These are phyloP conservation scores for Cylloceria caligata DNA, from an alignment of 2,888 invertebrate genomes.

Conservation along the genomic window DNA sequence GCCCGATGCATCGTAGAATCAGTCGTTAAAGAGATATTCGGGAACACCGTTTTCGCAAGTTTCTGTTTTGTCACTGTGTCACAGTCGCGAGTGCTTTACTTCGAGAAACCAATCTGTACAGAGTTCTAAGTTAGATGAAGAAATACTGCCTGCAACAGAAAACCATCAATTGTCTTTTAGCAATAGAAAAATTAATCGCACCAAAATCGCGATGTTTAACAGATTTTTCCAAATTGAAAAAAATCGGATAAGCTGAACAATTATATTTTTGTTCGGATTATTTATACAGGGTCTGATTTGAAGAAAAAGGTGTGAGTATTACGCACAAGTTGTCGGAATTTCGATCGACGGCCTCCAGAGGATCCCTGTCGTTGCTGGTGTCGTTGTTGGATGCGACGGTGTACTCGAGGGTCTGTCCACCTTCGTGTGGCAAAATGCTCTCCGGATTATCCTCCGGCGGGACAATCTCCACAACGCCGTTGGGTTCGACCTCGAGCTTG, in stretches of 20 bases:
- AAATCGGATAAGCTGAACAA: too few species aligned
- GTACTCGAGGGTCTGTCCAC: slow-evolving; percentile 79
- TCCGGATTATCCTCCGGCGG: slow-evolving; percentile 80
- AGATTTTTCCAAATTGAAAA: too few species aligned
- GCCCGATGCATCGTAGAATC: slow-evolving; percentile 34
- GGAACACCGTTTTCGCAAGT: slow-evolving; percentile 1
- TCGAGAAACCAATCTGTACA: slow-evolving; percentile 46
- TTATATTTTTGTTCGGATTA: too few species aligned
- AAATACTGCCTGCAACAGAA: slow-evolving; percentile 77
- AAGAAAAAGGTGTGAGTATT: neutral
- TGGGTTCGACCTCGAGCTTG: slow-evolving; percentile 80
- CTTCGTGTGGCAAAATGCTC: slow-evolving; percentile 81
- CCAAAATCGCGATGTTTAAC: too few species aligned
- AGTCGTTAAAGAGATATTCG: slow-evolving; percentile 51
- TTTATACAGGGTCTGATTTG: too few species aligned
- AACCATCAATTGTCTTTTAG: slow-evolving; percentile 68
- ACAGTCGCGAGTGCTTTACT: slow-evolving; percentile 17
- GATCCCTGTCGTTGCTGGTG: slow-evolving; percentile 81
- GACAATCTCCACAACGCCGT: slow-evolving; percentile 79
- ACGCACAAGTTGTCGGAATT: slow-evolving; percentile 83
- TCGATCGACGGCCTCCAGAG: slow-evolving; percentile 83
- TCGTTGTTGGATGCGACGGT: slow-evolving; percentile 72
- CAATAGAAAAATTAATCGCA: neutral
- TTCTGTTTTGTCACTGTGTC: neutral
- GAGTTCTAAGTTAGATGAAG: slow-evolving; percentile 75